phyloP scores from a whole-genome alignment of 2,888 invertebrate species.

The Branchellion lobata region DNA sequence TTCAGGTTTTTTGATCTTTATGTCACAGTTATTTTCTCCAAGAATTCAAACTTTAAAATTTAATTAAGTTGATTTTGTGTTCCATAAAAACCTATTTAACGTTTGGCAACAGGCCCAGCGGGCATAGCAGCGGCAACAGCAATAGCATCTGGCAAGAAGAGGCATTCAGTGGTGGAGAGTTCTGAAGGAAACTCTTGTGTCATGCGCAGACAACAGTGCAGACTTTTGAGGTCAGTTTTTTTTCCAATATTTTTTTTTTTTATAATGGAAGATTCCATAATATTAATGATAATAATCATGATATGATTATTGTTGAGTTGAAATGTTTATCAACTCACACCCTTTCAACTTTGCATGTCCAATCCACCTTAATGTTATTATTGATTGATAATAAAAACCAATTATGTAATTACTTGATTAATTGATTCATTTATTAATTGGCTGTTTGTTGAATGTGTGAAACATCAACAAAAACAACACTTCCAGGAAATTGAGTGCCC shows the following conservation, averaged over 20 bases:
- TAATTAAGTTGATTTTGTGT: too few relatives aligned
- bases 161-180: slow-evolving; percentile 85
- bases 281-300: not conserved
- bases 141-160: slow-evolving; percentile 86
- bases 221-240: slow-evolving; percentile 69
- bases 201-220: slow-evolving; percentile 89
- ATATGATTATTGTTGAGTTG: not conserved
- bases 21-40: not conserved
- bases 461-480: too few relatives aligned
- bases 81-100: not conserved
- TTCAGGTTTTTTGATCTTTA: not conserved
- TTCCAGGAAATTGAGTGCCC: slow-evolving; percentile 61
- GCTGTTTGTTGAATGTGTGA: too few relatives aligned
- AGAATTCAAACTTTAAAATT: not conserved
- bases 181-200: slow-evolving; percentile 97
- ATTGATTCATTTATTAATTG: too few relatives aligned
- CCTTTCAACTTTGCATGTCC: not conserved
- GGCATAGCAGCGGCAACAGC: slow-evolving; percentile 96
- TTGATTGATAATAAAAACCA: too few relatives aligned
- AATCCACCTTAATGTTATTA: not conserved
- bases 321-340: not conserved
- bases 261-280: not conserved
- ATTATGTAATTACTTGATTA: too few relatives aligned
- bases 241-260: not conserved
- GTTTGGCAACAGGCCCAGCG: slow-evolving; percentile 72